A percentile compares a stretch with the other conserved stretches of the same genome.
phyloP scores from a whole-genome alignment of 2,113 vertebrate genomes.

The Columba livia region DNA sequence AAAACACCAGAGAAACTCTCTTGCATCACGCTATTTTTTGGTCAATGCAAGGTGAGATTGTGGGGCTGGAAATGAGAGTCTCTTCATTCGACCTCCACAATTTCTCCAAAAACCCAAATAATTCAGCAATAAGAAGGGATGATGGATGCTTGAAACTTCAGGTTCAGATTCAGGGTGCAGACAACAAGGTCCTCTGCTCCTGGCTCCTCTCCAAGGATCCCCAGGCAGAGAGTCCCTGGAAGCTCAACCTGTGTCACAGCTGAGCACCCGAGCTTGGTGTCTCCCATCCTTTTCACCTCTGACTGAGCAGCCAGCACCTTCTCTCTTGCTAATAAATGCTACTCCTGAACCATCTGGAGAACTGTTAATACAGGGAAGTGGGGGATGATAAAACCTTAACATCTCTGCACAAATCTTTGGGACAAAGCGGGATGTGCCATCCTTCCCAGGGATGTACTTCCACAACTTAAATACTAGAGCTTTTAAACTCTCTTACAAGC shows the following conservation, averaged over 20 bases:
- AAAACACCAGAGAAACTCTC: not conserved
- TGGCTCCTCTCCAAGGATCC: not conserved
- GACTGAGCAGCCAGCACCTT: not conserved
- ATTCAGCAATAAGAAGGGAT: not conserved
- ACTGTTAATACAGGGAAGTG: not conserved
- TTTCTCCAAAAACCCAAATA: not conserved
- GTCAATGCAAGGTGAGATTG: not conserved
- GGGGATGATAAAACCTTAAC: not conserved
- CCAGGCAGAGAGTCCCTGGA: not conserved
- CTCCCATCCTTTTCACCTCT: not conserved
- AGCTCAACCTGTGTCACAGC: not conserved
- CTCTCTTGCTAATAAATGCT: not conserved
- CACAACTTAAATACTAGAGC: not conserved
- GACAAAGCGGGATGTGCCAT: not conserved
- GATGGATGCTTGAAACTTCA: not conserved
- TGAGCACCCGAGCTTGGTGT: not conserved
- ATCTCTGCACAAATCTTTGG: not conserved
- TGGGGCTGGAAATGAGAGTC: not conserved
- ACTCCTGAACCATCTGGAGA: not conserved
- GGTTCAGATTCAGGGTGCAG: not conserved
- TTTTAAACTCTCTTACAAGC: not conserved
- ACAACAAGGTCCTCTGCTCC: not conserved
- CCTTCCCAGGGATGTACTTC: not conserved
- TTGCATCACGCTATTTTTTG: rapidly evolving
- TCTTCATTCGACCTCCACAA: not conserved